Base-by-base conservation (phyloP, 2,797 vertebrate genomes). In the Lepus oiostolus region DNA sequence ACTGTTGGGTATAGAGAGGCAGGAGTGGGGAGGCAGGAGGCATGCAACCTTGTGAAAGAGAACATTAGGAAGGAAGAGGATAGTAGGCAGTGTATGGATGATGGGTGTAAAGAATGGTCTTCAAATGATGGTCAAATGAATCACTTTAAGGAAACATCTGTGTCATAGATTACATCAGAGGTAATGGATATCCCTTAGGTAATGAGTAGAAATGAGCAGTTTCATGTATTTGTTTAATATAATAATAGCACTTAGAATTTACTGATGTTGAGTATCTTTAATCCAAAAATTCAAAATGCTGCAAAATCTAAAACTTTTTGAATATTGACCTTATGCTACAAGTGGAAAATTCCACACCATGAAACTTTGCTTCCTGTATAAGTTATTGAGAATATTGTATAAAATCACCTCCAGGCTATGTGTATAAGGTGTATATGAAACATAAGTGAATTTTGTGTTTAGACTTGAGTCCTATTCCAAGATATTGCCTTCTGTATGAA, bases 61-160 rank as follows among this genome's bases (percentile, higher is more conserved):
- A 21, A 79, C 60, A 24, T 65, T 76, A 26, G 3, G 5, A 85
- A 70, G 77, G 58, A 71, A 72, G 16, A 72, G 38, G 12, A 24
- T 22, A 38, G 5, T 72, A 54, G 85, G 65, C 13, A 88, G 82
- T 77, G 21, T 47, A 4, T 80, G 50, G 68, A 12, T 2, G 4
- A 8, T 60, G 21, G 14, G 17, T 30, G 42, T 77, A 89, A 89
- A 91, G 58, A 76, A 47, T 50, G 30, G 26, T 28, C 30, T 67
- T 47, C 30, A 47, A 35, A 81, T 0, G 12, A 65, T 62, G 17
- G 88, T 30, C 63, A 21, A 65, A 11, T 70, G 85, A 83, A 87
- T 54, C 30, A 26, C 68, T 82, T 93, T 58, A 76, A 94, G 70
- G 71, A 90, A 95, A 88, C 94, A 70, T 63, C 1, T 9, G 67